Conservation (phyloP, 2,888 invertebrate species). For the Melinaea marsaeus region DNA sequence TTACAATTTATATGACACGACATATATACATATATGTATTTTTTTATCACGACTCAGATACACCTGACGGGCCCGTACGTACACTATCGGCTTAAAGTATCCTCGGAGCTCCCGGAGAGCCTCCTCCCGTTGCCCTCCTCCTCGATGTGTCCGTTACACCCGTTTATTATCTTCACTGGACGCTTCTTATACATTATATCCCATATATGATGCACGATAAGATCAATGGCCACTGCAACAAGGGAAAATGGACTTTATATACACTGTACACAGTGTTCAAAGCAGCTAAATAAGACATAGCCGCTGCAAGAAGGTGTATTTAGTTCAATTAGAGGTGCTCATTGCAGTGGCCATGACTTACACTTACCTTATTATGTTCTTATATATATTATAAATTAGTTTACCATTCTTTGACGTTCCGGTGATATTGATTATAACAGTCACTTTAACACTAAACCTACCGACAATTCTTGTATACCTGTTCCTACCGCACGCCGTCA, state of each 20-base stretch:
- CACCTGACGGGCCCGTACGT: slow-evolving; percentile 28
- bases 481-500: no score
- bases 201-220: slow-evolving; percentile 99
- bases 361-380: slow-evolving; percentile 45
- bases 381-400: not conserved
- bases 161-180: slow-evolving; percentile 51
- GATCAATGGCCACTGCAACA: slow-evolving; percentile 99
- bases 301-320: slow-evolving; percentile 66
- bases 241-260: slow-evolving; percentile 68
- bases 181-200: slow-evolving; percentile 88
- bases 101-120: slow-evolving; percentile 70
- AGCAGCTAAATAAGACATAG: slow-evolving; percentile 76
- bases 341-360: slow-evolving; percentile 76
- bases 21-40: slow-evolving; percentile 5
- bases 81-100: slow-evolving; percentile 73
- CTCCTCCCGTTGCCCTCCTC: slow-evolving; percentile 55
- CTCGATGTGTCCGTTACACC: slow-evolving; percentile 62
- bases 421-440: not conserved
- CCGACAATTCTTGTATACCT: no score
- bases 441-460: no score
- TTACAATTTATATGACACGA: not conserved
- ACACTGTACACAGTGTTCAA: slow-evolving; percentile 30
- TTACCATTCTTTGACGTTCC: not conserved
- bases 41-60: not conserved
- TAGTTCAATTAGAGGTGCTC: slow-evolving; percentile 34